Evolutionary conservation across 1,140 invertebrate species (phyloP).

Genomic region (Sycobia sp.): DNA sequence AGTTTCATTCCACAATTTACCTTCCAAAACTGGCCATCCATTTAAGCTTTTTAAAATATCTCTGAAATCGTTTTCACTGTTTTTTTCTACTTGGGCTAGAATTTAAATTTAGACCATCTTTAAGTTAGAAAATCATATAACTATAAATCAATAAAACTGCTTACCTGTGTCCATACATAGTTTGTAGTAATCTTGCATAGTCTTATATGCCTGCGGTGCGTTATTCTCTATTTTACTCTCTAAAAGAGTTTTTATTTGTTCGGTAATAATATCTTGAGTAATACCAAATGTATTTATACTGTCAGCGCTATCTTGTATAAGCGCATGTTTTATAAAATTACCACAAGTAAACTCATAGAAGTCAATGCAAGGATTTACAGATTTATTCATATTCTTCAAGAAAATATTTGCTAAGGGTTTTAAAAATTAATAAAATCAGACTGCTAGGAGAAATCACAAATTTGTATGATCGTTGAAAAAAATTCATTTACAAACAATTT

Average conservation of each 20-base stretch:
- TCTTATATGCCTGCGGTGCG: slow-evolving; percentile 74
- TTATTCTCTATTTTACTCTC: slow-evolving; percentile 68
- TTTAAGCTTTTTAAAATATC: slow-evolving; percentile 75
- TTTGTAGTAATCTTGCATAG: slow-evolving; percentile 79
- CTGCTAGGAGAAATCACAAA: too few species aligned
- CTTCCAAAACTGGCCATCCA: too few species aligned
- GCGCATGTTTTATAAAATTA: slow-evolving; percentile 46
- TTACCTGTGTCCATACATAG: slow-evolving; percentile 87
- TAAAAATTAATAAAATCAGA: too few species aligned
- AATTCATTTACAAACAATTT: too few species aligned
- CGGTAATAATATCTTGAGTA: slow-evolving; percentile 78
- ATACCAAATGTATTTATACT: slow-evolving; percentile 81
- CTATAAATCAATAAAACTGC: slow-evolving; percentile 35
- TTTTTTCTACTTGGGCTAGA: slow-evolving; percentile 19
- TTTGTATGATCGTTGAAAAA: too few species aligned
- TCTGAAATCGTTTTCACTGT: slow-evolving; percentile 10
- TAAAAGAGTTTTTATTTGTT: slow-evolving; percentile 77
- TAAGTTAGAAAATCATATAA: neutral
- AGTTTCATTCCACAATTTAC: too few species aligned
- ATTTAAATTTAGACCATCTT: neutral
- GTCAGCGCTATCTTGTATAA: slow-evolving; percentile 71
- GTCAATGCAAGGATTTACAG: slow-evolving; percentile 75
- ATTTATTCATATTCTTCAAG: slow-evolving; percentile 61
- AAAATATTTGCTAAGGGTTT: too few species aligned
- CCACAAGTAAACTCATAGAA: too few species aligned